A percentile compares a stretch with the other conserved stretches of the same genome.
phyloP scores from a whole-genome alignment of 1,140 invertebrate genomes.

The Drosophila nebulosa region DNA sequence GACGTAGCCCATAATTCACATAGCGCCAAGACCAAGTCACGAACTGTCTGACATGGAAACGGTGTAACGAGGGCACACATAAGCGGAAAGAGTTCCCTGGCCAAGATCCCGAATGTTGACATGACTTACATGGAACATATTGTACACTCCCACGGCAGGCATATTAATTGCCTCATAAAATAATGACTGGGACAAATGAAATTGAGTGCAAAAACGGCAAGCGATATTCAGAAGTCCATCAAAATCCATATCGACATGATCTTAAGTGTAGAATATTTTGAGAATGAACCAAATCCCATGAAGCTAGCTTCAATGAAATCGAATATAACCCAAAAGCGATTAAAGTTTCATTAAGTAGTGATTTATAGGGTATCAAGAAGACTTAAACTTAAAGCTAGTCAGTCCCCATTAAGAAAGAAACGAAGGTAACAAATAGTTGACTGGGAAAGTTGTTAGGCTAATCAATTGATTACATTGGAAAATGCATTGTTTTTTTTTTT shows the following conservation, averaged over 20 bases:
- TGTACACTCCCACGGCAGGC: conserved; percentile 59
- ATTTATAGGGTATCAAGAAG: too few species aligned
- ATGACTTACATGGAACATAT: conserved; percentile 35
- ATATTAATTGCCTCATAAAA: conserved; percentile 71
- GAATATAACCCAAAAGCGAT: too few species aligned
- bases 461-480: not conserved
- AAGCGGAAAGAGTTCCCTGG: not conserved
- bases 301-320: too few species aligned
- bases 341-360: too few species aligned
- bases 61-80: not conserved
- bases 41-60: conserved; percentile 56
- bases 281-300: too few species aligned
- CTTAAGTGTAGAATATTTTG: too few species aligned
- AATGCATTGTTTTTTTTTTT: not conserved
- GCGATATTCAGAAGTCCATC: not conserved
- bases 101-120: conserved; percentile 41
- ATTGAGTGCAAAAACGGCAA: not conserved
- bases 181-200: conserved; percentile 37
- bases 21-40: conserved; percentile 74
- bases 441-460: not conserved
- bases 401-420: too few species aligned
- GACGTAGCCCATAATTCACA: conserved; percentile 67
- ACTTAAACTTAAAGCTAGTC: too few species aligned
- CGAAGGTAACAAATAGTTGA: too few species aligned
- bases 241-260: not conserved